A percentile compares a stretch with the other conserved stretches of the same genome.
phyloP scores from a whole-genome alignment of 2,113 vertebrate species.

The Semnornis frantzii region DNA sequence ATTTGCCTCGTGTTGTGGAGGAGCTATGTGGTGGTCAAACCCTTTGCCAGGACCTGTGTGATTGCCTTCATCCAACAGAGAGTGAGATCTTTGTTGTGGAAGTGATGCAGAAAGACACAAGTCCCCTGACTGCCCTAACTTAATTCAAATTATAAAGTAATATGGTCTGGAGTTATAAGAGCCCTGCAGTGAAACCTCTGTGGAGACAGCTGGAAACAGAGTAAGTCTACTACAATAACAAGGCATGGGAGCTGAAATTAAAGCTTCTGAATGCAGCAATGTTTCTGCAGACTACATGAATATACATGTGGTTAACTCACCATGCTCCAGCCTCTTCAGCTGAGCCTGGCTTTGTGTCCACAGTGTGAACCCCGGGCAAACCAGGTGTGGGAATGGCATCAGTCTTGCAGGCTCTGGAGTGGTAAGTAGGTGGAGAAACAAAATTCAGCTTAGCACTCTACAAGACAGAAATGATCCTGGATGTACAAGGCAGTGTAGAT shows the following conservation, averaged over 20 bases:
- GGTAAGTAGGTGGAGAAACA: neutral
- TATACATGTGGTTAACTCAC: neutral
- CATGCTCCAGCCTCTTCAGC: neutral
- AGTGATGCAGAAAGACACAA: neutral
- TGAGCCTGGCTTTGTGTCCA: neutral
- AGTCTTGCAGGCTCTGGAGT: neutral
- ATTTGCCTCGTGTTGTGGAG: neutral
- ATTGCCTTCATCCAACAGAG: neutral
- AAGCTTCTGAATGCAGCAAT: neutral
- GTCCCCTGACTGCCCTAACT: accelerated
- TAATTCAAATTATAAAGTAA: neutral
- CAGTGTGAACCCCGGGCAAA: neutral
- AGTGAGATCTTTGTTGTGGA: neutral
- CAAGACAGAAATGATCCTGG: neutral
- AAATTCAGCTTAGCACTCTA: neutral
- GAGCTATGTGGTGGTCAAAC: neutral
- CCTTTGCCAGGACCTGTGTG: neutral
- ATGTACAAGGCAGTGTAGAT: neutral
- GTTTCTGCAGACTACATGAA: neutral
- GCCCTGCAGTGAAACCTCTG: neutral
- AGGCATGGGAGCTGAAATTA: neutral
- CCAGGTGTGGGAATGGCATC: neutral
- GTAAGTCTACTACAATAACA: neutral
- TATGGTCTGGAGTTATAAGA: neutral
- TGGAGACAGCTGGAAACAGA: neutral